Percentiles rank a stretch among this genome's conserved stretches.
These are phyloP conservation scores for Tragelaphus strepsiceros DNA, from an alignment of 2,113 vertebrate species.

Conservation along the genomic window DNA sequence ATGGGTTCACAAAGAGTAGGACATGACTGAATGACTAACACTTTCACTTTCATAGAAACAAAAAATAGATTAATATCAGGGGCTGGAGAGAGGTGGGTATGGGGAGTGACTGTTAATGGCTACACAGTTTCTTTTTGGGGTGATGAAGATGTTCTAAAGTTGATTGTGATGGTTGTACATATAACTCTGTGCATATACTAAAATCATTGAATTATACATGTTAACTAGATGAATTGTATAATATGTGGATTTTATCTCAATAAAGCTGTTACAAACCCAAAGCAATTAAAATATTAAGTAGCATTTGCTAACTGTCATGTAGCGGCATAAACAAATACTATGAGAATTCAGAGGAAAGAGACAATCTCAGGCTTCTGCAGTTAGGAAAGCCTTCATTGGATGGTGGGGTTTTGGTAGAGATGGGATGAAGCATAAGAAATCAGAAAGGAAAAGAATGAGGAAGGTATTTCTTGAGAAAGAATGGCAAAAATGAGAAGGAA, in stretches of 20 bases:
- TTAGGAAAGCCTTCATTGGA: background rate
- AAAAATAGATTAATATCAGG: background rate
- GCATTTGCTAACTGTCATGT: background rate
- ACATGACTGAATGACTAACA: background rate
- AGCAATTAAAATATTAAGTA: background rate
- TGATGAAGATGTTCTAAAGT: background rate
- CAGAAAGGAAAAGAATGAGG: background rate
- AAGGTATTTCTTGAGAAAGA: background rate
- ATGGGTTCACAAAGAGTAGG: background rate
- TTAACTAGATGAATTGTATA: background rate
- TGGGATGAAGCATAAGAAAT: background rate
- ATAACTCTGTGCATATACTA: background rate
- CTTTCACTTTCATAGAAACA: background rate
- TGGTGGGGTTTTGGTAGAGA: background rate
- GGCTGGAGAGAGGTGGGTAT: background rate
- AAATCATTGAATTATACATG: background rate
- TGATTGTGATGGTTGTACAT: background rate
- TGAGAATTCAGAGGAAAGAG: background rate
- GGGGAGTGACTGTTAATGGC: background rate
- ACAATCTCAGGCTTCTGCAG: background rate
- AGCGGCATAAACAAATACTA: background rate
- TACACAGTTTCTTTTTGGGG: background rate
- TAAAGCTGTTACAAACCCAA: background rate
- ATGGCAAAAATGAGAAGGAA: background rate
- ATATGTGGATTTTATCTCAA: background rate